A percentile compares a stretch with the other conserved stretches of the same genome.
phyloP scores from a whole-genome alignment of 1,140 invertebrate genomes.

The Euschistus heros region DNA sequence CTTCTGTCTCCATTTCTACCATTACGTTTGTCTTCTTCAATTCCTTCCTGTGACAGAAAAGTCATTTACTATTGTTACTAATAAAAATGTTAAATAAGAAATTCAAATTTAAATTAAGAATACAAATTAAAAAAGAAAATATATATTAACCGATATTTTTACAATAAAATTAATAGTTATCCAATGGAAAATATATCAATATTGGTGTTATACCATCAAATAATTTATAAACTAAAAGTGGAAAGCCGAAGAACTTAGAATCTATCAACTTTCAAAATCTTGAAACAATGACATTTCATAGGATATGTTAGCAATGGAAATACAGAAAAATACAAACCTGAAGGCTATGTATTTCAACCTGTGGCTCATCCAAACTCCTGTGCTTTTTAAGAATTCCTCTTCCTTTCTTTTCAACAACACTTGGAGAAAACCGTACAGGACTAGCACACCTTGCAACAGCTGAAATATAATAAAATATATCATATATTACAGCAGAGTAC shows the following conservation, averaged over 20 bases:
- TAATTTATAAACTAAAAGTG: no score
- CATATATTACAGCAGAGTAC: neutral
- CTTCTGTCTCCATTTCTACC: slow-evolving; percentile 43
- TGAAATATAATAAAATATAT: slow-evolving; percentile 2
- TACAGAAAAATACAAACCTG: neutral
- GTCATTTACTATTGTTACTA: slow-evolving; percentile 4
- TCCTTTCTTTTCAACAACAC: slow-evolving; percentile 21
- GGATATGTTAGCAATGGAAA: neutral
- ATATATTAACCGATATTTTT: no score
- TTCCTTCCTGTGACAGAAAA: neutral
- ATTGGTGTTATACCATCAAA: no score
- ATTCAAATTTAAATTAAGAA: neutral
- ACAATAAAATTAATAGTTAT: no score
- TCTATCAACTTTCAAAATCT: no score
- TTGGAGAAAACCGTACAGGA: slow-evolving; percentile 22
- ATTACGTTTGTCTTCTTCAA: slow-evolving; percentile 5
- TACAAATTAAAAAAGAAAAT: neutral
- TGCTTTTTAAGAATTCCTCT: slow-evolving; percentile 57
- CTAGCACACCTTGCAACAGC: slow-evolving; percentile 15
- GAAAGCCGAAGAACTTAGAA: no score
- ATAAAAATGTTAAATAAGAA: no score
- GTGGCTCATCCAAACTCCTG: slow-evolving; percentile 62
- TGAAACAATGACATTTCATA: neutral
- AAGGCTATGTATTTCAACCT: neutral
- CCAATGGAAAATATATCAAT: no score